A percentile compares a stretch with the other conserved stretches of the same genome.
Conservation (phyloP, 2,797 vertebrate genomes). For the Miichthys miiuy region DNA sequence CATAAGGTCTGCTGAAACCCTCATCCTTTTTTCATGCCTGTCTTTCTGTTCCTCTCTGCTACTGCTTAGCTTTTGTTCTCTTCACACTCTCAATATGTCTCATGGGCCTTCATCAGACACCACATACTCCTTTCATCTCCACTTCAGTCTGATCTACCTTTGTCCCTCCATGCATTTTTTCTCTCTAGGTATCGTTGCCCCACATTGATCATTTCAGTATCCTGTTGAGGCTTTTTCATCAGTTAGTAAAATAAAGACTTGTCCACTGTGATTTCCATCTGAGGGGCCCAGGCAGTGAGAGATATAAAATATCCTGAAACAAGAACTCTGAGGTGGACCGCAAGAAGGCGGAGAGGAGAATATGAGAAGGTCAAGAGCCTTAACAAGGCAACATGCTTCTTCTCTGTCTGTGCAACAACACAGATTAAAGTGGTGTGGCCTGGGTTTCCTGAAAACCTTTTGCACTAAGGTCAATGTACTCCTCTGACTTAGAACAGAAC, state of each 20-base stretch:
- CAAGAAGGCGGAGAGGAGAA: slow-evolving; percentile 73
- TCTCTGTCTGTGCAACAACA: slow-evolving; percentile 65
- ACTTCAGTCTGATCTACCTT: slow-evolving; percentile 16
- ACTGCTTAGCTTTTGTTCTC: slow-evolving; percentile 35
- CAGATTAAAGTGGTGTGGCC: slow-evolving; percentile 61
- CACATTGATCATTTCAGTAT: slow-evolving; percentile 60
- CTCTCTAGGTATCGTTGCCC: slow-evolving; percentile 35
- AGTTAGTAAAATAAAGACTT: slow-evolving; percentile 74
- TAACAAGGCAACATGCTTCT: slow-evolving; percentile 69
- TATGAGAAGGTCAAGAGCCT: slow-evolving; percentile 81
- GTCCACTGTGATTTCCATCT: slow-evolving; percentile 75
- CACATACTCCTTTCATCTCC: background rate
- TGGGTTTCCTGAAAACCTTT: slow-evolving; percentile 57
- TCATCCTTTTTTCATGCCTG: slow-evolving; percentile 48
- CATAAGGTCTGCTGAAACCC: slow-evolving; percentile 58
- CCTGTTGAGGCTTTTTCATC: slow-evolving; percentile 65
- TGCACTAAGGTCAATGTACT: slow-evolving; percentile 48
- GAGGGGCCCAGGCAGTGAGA: slow-evolving; percentile 65
- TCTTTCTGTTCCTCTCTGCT: slow-evolving; percentile 36
- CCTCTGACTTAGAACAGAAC: slow-evolving; percentile 26
- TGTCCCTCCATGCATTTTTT: slow-evolving; percentile 22
- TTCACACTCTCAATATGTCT: slow-evolving; percentile 27
- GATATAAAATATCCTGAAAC: slow-evolving; percentile 74
- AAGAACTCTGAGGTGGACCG: slow-evolving; percentile 79
- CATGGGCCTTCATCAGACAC: slow-evolving; percentile 9